Evolutionary conservation across 2,113 vertebrate genomes (phyloP), one percentile per base, ranked within the genome.

Genomic region (Bubo scandiacus): DNA sequence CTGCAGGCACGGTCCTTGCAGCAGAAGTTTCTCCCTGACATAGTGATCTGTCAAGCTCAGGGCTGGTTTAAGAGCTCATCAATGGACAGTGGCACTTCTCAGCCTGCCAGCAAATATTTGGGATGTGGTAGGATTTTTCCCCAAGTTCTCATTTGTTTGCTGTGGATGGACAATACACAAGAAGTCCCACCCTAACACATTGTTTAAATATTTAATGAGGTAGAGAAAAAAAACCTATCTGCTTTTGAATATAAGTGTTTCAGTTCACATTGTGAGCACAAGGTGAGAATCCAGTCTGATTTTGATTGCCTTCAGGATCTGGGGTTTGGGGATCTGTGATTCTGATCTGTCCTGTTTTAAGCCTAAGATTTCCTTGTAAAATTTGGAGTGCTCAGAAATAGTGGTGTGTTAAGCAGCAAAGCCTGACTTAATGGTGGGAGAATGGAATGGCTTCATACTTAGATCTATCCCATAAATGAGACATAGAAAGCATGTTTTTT

Each of bases 181-280:
- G 62, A 54, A 0, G 1, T 81, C 25, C 45, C 51, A 32, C n/a
- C 4, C 1, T n/a, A 54, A 10, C 23, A 21, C 3, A 6, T 42
- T 54, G 19, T 42, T 91, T 72, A 72, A 90, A 51, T 91, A 49
- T 38, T 91, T 86, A 77, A 73, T 27, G 42, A 74, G 51, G 25
- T 68, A 61, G 58, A 82, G 57, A 65, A 86, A 86, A 45, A 45
- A 45, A 45, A 7, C 17, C 23, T 3, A 7, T 36, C 58, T 92
- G 45, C 45, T 88, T 68, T 86, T 54, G 58, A 51, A 8, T 59
- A 1, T 2, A 38, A 47, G 30, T 61, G 59, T 66, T 92, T 86
- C 8, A 3, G 7, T 49, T 88, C 36, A 38, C 7, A 10, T 10
- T 42, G 27, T 74, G 67, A 88, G 42, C 67, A 78, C 1, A 5